Percentiles rank a stretch among this genome's conserved stretches.
phyloP scores from a whole-genome alignment of 2,113 vertebrate species.

The Neomonachus schauinslandi region DNA sequence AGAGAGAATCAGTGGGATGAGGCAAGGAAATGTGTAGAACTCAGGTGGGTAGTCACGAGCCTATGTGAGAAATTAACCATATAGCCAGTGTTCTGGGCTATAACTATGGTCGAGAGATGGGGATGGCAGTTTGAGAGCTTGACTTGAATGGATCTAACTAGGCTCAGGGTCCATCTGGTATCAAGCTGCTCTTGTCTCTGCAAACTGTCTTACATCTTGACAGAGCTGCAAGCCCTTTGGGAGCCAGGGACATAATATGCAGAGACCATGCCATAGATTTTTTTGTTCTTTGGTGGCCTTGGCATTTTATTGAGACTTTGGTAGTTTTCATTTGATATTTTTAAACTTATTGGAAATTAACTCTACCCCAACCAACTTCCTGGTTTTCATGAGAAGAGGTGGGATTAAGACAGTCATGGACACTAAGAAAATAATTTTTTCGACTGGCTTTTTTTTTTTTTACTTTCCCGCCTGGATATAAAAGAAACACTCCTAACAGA shows the following conservation, averaged over 20 bases:
- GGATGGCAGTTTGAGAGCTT: neutral
- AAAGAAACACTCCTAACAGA: neutral
- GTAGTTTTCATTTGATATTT: neutral
- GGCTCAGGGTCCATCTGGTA: neutral
- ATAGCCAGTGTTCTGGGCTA: neutral
- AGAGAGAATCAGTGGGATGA: neutral
- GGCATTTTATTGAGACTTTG: neutral
- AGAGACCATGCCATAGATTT: neutral
- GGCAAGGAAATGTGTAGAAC: neutral
- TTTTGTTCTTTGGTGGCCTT: neutral
- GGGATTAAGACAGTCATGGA: neutral
- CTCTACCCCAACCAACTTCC: neutral
- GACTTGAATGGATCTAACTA: neutral
- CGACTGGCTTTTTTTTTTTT: neutral
- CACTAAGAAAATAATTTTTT: neutral
- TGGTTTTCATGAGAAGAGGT: neutral
- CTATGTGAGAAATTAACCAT: neutral
- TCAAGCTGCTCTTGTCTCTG: neutral
- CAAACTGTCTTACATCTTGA: neutral
- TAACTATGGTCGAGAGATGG: neutral
- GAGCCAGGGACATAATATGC: neutral
- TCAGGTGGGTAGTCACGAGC: neutral
- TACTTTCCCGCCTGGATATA: neutral
- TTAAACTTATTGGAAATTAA: neutral
- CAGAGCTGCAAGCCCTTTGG: neutral